Conservation (phyloP, 2,888 invertebrate genomes). For the Tryphoninae sp. region DNA sequence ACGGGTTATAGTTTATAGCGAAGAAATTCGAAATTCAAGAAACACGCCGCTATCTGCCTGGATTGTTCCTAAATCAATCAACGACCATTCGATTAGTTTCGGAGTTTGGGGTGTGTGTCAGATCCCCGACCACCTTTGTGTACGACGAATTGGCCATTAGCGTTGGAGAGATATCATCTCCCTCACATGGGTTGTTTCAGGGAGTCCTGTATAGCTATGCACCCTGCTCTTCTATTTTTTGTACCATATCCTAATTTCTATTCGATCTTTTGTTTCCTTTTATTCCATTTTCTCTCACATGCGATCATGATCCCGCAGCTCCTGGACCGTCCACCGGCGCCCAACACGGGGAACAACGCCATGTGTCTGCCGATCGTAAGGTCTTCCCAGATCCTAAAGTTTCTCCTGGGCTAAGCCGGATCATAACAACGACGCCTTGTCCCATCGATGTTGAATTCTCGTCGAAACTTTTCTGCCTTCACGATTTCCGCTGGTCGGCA, state of each 20-base stretch:
- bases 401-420: conserved; percentile 5
- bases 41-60: conserved; percentile 10
- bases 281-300: conserved; percentile 1
- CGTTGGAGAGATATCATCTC: conserved; percentile 68
- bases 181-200: conserved; percentile 32
- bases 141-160: conserved; percentile 69
- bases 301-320: background rate
- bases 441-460: conserved; percentile 32
- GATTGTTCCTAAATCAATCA: conserved; percentile 65
- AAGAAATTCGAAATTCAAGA: conserved; percentile 43
- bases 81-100: conserved; percentile 67
- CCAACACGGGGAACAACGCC: conserved; percentile 38
- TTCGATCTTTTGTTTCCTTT: conserved; percentile 32
- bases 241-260: conserved; percentile 17
- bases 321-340: background rate
- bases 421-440: conserved; percentile 17
- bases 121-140: conserved; percentile 65
- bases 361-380: conserved; percentile 44
- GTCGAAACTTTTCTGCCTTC: conserved; percentile 37
- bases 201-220: conserved; percentile 10
- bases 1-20: conserved; percentile 2
- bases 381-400: conserved; percentile 43
- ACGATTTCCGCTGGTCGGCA: conserved; percentile 34
- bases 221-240: conserved; percentile 52
- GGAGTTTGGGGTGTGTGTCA: conserved; percentile 56